Conservation (phyloP, 2,888 invertebrate genomes). For the Pherbina coryleti region DNA sequence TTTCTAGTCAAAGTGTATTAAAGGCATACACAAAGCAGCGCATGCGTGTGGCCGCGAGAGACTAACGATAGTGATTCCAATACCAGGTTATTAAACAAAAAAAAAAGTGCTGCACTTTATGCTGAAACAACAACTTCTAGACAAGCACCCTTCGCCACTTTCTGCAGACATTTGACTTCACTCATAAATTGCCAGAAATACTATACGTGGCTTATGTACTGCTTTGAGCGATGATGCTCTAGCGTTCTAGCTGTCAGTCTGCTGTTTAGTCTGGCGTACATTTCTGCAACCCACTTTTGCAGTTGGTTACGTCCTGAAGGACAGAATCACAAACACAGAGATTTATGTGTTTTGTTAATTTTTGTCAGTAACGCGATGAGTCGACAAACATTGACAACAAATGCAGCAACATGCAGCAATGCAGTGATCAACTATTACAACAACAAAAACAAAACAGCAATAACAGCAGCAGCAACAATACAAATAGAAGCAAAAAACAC, state of each 20-base stretch:
- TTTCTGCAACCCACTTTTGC: too few relatives aligned
- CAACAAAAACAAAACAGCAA: background rate
- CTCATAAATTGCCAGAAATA: too few relatives aligned
- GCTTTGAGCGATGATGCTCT: too few relatives aligned
- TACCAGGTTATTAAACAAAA: background rate
- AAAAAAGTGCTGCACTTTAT: too few relatives aligned
- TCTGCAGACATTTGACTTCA: too few relatives aligned
- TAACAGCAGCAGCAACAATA: too few relatives aligned
- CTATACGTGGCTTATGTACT: too few relatives aligned
- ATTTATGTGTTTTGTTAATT: conserved; percentile 20
- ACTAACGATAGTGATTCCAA: background rate
- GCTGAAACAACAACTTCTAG: background rate
- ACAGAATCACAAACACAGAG: background rate
- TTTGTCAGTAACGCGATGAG: conserved; percentile 17
- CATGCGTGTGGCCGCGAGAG: conserved; percentile 24
- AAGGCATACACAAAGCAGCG: conserved; percentile 1
- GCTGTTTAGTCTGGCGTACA: too few relatives aligned
- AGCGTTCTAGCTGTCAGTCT: too few relatives aligned
- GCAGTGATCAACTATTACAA: background rate
- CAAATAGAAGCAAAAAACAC: background rate
- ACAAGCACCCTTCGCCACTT: background rate
- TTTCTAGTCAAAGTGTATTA: background rate
- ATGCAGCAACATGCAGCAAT: background rate
- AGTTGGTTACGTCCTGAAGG: too few relatives aligned
- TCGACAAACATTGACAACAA: conserved; percentile 22